A percentile compares a stretch with the other conserved stretches of the same genome.
phyloP scores from a whole-genome alignment of 2,797 vertebrate genomes.

The Prunella strophiata region DNA sequence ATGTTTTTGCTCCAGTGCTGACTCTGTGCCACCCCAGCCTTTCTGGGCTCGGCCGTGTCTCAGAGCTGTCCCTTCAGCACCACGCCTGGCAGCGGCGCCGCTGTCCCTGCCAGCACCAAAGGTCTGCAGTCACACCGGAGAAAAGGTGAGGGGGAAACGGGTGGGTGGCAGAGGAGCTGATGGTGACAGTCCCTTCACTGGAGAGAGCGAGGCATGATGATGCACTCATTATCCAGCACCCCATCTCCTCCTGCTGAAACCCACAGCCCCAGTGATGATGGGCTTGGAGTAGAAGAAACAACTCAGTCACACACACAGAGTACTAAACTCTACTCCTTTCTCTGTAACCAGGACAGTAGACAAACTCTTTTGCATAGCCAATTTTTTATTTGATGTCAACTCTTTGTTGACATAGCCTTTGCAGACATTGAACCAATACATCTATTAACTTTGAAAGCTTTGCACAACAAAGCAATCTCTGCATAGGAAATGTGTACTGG shows the following conservation, averaged over 20 bases:
- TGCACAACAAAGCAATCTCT: neutral
- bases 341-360: neutral
- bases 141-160: neutral
- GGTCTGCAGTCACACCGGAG: neutral
- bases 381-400: neutral
- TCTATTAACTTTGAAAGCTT: neutral
- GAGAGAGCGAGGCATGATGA: rapidly evolving
- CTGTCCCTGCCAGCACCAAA: neutral
- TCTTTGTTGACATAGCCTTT: neutral
- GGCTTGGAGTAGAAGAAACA: neutral
- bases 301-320: neutral
- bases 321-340: neutral
- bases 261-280: neutral
- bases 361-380: neutral
- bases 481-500: neutral
- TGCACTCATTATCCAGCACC: no score
- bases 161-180: neutral
- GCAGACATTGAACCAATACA: neutral
- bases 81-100: rapidly evolving
- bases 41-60: neutral
- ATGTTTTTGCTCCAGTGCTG: neutral
- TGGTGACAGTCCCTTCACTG: neutral
- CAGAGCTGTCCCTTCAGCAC: neutral
- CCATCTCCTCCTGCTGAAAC: neutral
- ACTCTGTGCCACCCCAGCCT: rapidly evolving